phyloP scores from a whole-genome alignment of 2,113 vertebrate genomes.

The Sialia sialis region DNA sequence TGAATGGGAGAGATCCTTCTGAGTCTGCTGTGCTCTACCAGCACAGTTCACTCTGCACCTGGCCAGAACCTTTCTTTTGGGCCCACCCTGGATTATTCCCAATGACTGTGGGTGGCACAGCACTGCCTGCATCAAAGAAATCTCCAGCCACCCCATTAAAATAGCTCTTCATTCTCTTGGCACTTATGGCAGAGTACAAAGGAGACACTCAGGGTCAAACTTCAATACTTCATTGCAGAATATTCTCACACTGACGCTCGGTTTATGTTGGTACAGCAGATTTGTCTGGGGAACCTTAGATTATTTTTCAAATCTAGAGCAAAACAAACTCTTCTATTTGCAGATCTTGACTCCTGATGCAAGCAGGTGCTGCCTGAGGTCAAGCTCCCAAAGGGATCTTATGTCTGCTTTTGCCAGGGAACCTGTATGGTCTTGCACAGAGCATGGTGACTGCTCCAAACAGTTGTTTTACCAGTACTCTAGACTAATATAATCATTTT shows the following conservation, averaged over 20 bases:
- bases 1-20: not conserved
- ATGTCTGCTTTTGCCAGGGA: not conserved
- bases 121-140: not conserved
- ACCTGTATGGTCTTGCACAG: not conserved
- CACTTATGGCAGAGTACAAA: not conserved
- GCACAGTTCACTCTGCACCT: not conserved
- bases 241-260: not conserved
- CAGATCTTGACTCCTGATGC: not conserved
- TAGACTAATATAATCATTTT: not conserved
- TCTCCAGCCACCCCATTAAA: not conserved
- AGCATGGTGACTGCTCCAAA: not conserved
- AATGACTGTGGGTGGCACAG: not conserved
- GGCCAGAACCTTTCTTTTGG: not conserved
- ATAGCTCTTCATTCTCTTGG: not conserved
- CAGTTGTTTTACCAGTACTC: not conserved
- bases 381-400: not conserved
- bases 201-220: not conserved
- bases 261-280: not conserved
- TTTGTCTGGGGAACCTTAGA: not conserved
- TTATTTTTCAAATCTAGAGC: not conserved
- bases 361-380: not conserved
- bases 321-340: not conserved
- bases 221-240: not conserved
- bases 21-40: not conserved
- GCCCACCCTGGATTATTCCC: not conserved